Evolutionary conservation across 2,797 vertebrate species (phyloP), one percentile per base, ranked within the genome.

Genomic region (Myioborus melanocephalus): DNA sequence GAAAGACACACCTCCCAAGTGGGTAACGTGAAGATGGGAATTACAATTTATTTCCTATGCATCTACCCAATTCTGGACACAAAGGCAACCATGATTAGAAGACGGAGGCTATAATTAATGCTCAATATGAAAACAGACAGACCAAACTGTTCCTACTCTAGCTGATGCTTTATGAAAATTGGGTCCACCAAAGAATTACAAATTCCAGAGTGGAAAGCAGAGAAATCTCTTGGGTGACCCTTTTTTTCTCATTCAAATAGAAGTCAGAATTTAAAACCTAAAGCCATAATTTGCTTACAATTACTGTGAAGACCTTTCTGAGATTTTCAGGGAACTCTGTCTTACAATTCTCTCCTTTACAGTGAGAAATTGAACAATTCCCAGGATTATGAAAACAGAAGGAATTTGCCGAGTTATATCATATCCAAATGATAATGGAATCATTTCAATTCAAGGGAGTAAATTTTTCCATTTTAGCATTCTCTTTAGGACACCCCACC

Each of bases 371-470:
- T 30, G 55, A 89, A 73, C 53, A 77, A 68, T 75, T 79, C 34
- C 59, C 46, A 94, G 72, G 65, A 69, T 79, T 85, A 50, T 19
- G 50, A 93, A 93, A 86, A 63, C 47, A 86, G 61, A 78, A 86
- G 15, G 49, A 82, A 93, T 81, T 57, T 68, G 73, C 27, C 0
- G 0, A 68, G 41, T 57, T 83, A 69, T 87, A 84, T 78, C 66
- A 68, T 44, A 82, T 87, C 94, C 71, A 95, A 95, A 92, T 49
- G 83, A 94, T 89, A 95, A 89, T 72, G 70, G 83, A 94, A 89
- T 76, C 1, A 56, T 83, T 94, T 89, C 78, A 72, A 15, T 66
- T 53, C 35, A 71, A 89, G n/a, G 23, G 47, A 94, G 52, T 91
- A 0, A 85, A 26, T 53, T 93, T 96, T 96, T 96, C 94, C 90